A percentile compares a stretch with the other conserved stretches of the same genome.
These are phyloP conservation scores for Microctonus brassicae DNA, from an alignment of 2,888 invertebrate genomes.

Conservation along the genomic window DNA sequence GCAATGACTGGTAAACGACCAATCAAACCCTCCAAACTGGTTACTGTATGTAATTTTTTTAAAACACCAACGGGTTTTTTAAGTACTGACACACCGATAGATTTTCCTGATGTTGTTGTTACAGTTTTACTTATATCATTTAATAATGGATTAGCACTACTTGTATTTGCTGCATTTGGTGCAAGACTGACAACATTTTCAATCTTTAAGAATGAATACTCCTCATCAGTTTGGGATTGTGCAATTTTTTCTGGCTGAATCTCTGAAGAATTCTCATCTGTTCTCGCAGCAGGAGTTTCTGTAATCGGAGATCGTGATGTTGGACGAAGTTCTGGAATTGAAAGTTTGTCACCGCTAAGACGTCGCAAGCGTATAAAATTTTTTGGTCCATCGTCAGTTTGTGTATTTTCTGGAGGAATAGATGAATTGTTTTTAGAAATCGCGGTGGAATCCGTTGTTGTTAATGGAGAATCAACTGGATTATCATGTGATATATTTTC, in stretches of 20 bases:
- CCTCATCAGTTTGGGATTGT: constrained; percentile 51
- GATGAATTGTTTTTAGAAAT: neutral
- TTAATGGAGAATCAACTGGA: constrained; percentile 51
- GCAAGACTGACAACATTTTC: constrained; percentile 74
- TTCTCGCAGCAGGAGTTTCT: constrained; percentile 12
- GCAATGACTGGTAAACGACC: constrained; percentile 18
- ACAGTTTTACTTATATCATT: constrained; percentile 60
- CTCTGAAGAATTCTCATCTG: constrained; percentile 31
- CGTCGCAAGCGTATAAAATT: constrained; percentile 69
- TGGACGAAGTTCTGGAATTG: constrained; percentile 40
- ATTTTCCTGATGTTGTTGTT: constrained; percentile 54
- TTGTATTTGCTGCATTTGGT: constrained; percentile 48
- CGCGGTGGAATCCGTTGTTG: constrained; percentile 45
- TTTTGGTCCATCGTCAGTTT: constrained; percentile 42
- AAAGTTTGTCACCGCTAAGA: constrained; percentile 71
- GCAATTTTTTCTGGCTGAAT: constrained; percentile 14
- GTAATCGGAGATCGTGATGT: constrained; percentile 13
- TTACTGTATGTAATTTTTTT: constrained; percentile 48
- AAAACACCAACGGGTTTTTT: constrained; percentile 58
- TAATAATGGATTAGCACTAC: constrained; percentile 50
- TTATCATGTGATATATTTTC: constrained; percentile 14
- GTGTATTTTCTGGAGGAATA: neutral
- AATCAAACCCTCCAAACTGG: constrained; percentile 15
- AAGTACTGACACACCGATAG: constrained; percentile 54
- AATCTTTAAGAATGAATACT: constrained; percentile 68